phyloP scores from a whole-genome alignment of 1,140 invertebrate genomes.

The Bilobella aurantiaca region DNA sequence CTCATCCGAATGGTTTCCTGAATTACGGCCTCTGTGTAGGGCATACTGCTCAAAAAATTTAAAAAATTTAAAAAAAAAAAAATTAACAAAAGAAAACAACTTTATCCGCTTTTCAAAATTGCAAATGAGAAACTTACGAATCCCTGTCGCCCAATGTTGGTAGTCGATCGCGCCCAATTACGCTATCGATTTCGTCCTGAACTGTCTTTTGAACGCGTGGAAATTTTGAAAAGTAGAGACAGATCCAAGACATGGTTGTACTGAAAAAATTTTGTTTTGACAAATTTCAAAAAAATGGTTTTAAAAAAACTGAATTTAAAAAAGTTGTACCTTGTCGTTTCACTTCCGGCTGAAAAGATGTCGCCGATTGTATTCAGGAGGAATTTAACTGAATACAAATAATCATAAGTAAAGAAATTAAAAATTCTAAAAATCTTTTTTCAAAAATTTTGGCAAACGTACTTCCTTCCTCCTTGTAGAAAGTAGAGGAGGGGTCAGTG shows the following conservation, averaged over 20 bases:
- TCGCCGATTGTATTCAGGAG: background rate
- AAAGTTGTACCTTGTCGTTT: slow-evolving; percentile 7
- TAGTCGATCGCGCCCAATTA: slow-evolving; percentile 55
- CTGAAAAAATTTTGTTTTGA: slow-evolving; percentile 3
- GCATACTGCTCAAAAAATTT: slow-evolving; percentile 10
- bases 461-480: slow-evolving; percentile 10
- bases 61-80: background rate
- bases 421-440: background rate
- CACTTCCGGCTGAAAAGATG: slow-evolving; percentile 5
- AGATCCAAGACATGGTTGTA: slow-evolving; percentile 6
- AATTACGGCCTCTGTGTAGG: slow-evolving; percentile 26
- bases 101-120: background rate
- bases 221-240: background rate
- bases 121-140: slow-evolving; percentile 34
- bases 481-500: background rate
- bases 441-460: background rate
- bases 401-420: background rate
- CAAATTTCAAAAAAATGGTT: background rate
- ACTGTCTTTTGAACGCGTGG: slow-evolving; percentile 52
- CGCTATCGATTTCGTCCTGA: slow-evolving; percentile 63
- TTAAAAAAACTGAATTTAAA: background rate
- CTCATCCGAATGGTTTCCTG: slow-evolving; percentile 16
- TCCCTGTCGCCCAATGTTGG: slow-evolving; percentile 39
- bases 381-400: background rate
- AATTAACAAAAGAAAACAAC: background rate